Evolutionary conservation across 30 jellyfish, hydroid and myxozoan species (phyloP), one percentile per base, ranked within the genome.

Genomic region (Aurelia coerulea): DNA sequence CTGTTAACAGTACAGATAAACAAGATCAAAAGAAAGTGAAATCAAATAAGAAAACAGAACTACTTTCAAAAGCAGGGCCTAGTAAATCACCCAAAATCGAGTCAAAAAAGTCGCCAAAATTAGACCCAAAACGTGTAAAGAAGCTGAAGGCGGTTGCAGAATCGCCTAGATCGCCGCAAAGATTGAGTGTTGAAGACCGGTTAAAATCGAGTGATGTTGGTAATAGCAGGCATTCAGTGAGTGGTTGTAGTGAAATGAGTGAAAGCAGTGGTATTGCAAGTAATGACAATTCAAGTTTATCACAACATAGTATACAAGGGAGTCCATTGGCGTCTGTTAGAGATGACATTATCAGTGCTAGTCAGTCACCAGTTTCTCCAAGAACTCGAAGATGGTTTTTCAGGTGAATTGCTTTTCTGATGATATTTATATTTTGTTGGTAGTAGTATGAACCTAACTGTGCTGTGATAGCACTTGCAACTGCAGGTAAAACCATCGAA

Each of bases 231-330:
- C 83, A 73, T 66, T 90, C 97, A 4, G 97, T 81, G 42, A 90
- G 97, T 69, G 92, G 86, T 1, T 77, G 85, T 33, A 90, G 97
- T 60, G 97, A 90, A 41, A n/a, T 88, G 62, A 90, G 96, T 63
- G 89, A 72, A 16, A 88, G 97, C 42, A 90, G 97, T 81, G 97
- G 97, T 8, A 83, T 90, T 59, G 94, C 90, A 3, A 90, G 94
- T 70, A 90, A 82, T 65, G 93, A 76, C 46, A 77, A 67, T 34
- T 90, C 97, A 4, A 83, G 91, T 53, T 63, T 78, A 54, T 90
- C 97, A 52, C 94, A 90, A 66, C 97, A 90, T 31, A 90, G 97
- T 80, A n/a, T 90, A 10, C 94, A 81, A 60, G 86, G 91, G 34
- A 74, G 88, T 62, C 82, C 91, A 17, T 11, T 78, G 16, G 73